A percentile compares a stretch with the other conserved stretches of the same genome.
phyloP scores from a whole-genome alignment of 2,888 invertebrate genomes.

The Acrobasis consociella region DNA sequence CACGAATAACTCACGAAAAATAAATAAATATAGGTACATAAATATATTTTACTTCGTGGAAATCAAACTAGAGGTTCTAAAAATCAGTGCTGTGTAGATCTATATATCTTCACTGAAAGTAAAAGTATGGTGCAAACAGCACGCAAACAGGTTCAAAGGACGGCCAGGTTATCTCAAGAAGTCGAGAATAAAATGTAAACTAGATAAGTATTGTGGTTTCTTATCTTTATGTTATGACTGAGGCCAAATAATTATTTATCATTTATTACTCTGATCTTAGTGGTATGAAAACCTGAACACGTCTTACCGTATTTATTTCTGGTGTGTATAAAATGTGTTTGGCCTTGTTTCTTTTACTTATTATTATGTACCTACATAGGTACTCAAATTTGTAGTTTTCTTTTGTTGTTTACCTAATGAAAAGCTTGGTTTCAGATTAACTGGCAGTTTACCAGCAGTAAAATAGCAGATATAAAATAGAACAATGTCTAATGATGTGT shows the following conservation, averaged over 20 bases:
- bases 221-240: constrained; percentile 25
- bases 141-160: constrained; percentile 25
- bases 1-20: no score
- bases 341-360: background rate
- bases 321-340: background rate
- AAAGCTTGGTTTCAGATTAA: no score
- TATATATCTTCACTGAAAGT: no score
- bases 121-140: background rate
- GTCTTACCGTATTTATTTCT: background rate
- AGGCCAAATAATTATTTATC: constrained; percentile 21
- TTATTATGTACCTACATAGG: background rate
- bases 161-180: constrained; percentile 34
- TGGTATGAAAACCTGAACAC: background rate
- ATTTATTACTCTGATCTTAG: constrained; percentile 24
- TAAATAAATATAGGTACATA: no score
- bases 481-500: constrained; percentile 54
- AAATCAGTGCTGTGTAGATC: no score
- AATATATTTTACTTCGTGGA: no score
- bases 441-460: background rate
- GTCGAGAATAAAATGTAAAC: no score
- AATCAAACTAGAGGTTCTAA: no score
- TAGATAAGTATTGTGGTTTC: background rate
- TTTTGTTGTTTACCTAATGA: no score
- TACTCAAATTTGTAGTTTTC: no score
- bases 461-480: background rate